phyloP scores from a whole-genome alignment of 2,888 invertebrate species.

The Drosophila paranaensis region DNA sequence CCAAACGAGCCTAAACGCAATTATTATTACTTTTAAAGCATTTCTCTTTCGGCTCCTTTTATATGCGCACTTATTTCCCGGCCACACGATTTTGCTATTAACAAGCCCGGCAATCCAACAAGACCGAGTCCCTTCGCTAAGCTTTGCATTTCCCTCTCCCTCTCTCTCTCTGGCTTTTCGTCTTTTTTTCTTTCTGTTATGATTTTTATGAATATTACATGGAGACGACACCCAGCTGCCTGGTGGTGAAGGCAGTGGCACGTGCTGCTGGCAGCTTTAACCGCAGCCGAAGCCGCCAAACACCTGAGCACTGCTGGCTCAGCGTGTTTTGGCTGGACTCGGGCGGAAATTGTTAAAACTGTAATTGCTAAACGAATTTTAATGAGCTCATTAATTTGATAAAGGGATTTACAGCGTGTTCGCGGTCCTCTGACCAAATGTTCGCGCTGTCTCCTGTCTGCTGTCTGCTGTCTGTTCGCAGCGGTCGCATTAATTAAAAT shows the following conservation, averaged over 20 bases:
- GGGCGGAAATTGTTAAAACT: conserved; percentile 80
- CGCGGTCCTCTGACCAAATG: conserved; percentile 69
- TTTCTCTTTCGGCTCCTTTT: conserved; percentile 53
- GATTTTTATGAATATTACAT: conserved; percentile 67
- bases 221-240: conserved; percentile 31
- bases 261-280: conserved; percentile 38
- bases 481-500: conserved; percentile 73
- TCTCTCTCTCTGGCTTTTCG: no score
- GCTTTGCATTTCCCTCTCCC: conserved; percentile 45
- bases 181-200: conserved; percentile 37
- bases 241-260: conserved; percentile 6
- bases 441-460: conserved; percentile 30
- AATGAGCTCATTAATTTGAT: conserved; percentile 83
- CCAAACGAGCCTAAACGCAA: conserved; percentile 73
- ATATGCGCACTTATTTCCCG: conserved; percentile 72
- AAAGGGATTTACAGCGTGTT: conserved; percentile 81
- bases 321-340: conserved; percentile 56
- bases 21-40: conserved; percentile 80
- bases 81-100: conserved; percentile 76
- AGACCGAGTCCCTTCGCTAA: conserved; percentile 14
- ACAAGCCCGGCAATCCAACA: conserved; percentile 39
- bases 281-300: conserved; percentile 19
- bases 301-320: conserved; percentile 66
- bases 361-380: conserved; percentile 83
- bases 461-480: conserved; percentile 22